Conservation (phyloP, 1,140 invertebrate genomes). For the Aphelinus atriplicis region DNA sequence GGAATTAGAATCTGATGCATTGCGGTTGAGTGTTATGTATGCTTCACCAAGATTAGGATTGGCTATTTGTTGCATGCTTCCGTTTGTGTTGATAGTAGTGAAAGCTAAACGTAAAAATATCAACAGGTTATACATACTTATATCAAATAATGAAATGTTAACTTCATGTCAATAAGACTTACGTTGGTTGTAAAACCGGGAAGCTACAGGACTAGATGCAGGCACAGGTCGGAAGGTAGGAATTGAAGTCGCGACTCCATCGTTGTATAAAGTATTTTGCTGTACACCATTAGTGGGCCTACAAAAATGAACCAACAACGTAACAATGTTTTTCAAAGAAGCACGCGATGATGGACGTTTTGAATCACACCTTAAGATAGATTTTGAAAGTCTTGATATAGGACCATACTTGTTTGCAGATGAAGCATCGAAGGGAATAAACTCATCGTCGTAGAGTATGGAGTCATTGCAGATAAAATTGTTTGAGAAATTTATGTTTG, state of each 20-base stretch:
- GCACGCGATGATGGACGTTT: neutral
- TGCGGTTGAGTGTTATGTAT: conserved; percentile 65
- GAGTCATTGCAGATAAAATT: conserved; percentile 73
- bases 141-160: conserved; percentile 2
- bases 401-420: conserved; percentile 81
- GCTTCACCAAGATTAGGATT: conserved; percentile 58
- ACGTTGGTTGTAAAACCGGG: conserved; percentile 67
- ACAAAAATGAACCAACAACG: neutral
- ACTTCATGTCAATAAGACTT: conserved; percentile 42
- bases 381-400: conserved; percentile 76
- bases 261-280: conserved; percentile 59
- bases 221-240: conserved; percentile 66
- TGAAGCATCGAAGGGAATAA: conserved; percentile 79
- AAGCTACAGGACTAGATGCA: conserved; percentile 67
- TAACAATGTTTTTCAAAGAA: conserved; percentile 1
- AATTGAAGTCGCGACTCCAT: conserved; percentile 56
- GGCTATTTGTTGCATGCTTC: conserved; percentile 52
- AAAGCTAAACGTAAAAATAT: conserved; percentile 53
- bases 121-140: neutral
- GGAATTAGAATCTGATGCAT: conserved; percentile 53
- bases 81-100: conserved; percentile 53
- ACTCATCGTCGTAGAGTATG: conserved; percentile 76
- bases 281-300: conserved; percentile 57
- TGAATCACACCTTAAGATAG: conserved; percentile 54
- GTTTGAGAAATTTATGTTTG: conserved; percentile 60